Base-by-base conservation (phyloP, 1,140 invertebrate species). In the Ridgeia piscesae region DNA sequence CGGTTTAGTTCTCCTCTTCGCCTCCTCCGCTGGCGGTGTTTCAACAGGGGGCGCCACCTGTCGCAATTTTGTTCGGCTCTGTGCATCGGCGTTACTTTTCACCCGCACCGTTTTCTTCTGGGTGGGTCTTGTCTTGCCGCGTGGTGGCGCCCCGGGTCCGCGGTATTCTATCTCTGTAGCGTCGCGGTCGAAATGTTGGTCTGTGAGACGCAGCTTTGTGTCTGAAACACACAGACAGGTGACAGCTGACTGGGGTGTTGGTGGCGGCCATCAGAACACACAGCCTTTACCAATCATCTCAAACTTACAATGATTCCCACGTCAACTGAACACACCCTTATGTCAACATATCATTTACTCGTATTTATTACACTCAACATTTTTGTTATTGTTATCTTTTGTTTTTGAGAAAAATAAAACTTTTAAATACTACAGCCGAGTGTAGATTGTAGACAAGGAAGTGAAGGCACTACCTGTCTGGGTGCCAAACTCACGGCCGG, bases 401-500 rank as follows among this genome's bases (percentile, higher is more conserved):
- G n/a, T n/a, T n/a, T n/a, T n/a, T n/a, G n/a, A n/a, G n/a, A n/a
- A n/a, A n/a, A n/a, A n/a, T n/a, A n/a, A n/a, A n/a, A n/a, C n/a
- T n/a, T n/a, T n/a, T n/a, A n/a, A n/a, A n/a, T n/a, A n/a, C n/a
- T n/a, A n/a, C n/a, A n/a, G n/a, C n/a, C n/a, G n/a, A n/a, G n/a
- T n/a, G n/a, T 89, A 90, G 4, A 90, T 14, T 90, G 58, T n/a
- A 58, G 34, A 50, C 34, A 48, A 33, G 35, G 34, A n/a, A 92
- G 33, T 27, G 58, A 77, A 2, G 17, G 27, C 11, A 77, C 17
- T 94, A 95, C 95, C 94, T 92, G 95, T 95, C 94, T 95, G 95
- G 89, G 94, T 95, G 14, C 95, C 95, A 94, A 95, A 95, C 93
- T 95, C 95, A 34, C 94, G 92, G n/a, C 92, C 92, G 9, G 94